These are phyloP conservation scores for Echiichthys vipera DNA, from an alignment of 2,797 vertebrate genomes.

Conservation along the genomic window DNA sequence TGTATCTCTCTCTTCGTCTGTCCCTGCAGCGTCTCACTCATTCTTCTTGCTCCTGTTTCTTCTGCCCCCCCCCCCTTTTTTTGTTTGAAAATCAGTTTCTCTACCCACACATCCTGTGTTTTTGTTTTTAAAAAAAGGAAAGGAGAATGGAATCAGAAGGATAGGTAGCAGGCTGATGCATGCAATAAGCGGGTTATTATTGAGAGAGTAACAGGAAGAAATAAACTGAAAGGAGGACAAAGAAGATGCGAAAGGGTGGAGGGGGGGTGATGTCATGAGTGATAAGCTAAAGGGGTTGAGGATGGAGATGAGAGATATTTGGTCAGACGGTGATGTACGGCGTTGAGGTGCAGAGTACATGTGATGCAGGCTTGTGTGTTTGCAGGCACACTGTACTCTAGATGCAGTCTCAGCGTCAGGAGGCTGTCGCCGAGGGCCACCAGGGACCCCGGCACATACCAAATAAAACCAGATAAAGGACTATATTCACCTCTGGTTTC, in stretches of 20 bases:
- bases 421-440: slow-evolving; percentile 76
- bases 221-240: slow-evolving; percentile 12
- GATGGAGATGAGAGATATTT: slow-evolving; percentile 23
- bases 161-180: slow-evolving; percentile 25
- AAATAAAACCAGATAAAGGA: slow-evolving; percentile 56
- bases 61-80: slow-evolving; percentile 31
- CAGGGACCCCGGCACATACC: slow-evolving; percentile 60
- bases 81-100: slow-evolving; percentile 23
- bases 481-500: slow-evolving; percentile 47
- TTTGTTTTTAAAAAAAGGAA: slow-evolving; percentile 18
- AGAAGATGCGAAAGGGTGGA: too few relatives aligned
- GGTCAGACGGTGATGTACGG: slow-evolving; percentile 56
- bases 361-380: slow-evolving; percentile 62
- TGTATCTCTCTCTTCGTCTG: slow-evolving; percentile 51
- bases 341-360: slow-evolving; percentile 65
- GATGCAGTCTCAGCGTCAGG: slow-evolving; percentile 70
- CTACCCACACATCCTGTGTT: slow-evolving; percentile 10
- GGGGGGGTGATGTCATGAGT: not conserved
- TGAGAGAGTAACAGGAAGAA: slow-evolving; percentile 32
- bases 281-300: slow-evolving; percentile 2
- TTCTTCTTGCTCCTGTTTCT: slow-evolving; percentile 33
- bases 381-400: slow-evolving; percentile 34
- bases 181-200: slow-evolving; percentile 4
- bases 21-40: slow-evolving; percentile 37
- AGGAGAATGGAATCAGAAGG: slow-evolving; percentile 24